Base-by-base conservation (phyloP, 1,140 invertebrate genomes). In the Temnothorax nylanderi region DNA sequence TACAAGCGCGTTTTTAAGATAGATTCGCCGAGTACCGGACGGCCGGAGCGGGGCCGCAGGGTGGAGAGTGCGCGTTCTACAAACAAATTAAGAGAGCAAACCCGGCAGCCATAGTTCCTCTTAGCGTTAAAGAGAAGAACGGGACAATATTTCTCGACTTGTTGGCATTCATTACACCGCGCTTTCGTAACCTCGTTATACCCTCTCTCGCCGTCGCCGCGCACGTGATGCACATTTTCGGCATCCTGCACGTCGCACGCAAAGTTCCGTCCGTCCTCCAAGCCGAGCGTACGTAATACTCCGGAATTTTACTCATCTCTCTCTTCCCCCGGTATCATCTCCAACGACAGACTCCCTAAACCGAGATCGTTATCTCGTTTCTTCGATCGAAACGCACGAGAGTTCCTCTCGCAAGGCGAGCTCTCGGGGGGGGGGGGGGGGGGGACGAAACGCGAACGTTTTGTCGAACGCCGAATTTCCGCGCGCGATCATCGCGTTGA, bases 141-240 rank as follows among this genome's bases (percentile, higher is more conserved):
- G 60, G 77, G 77, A 85, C 67, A 34, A 90, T 77, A 90, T 90
- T 88, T 78, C 76, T 65, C 56, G 58, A 64, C 80, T 88, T 76
- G 76, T 87, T 86, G 67, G 76, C 71, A 60, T 91, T 91, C 84
- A 89, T 91, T 91, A 87, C 69, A 41, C 56, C 56, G 49, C 81
- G 75, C 75, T 75, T 84, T 76, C 71, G 78, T 76, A 89, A 77
- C 87, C 74, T 90, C 80, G 67, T 89, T 87, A 54, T 71, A 91
- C 67, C 44, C 60, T 60, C 60, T 32, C 60, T 56, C 49, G 26
- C 41, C 13, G 18, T 54, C 37, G 16, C 11, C 8, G 54, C 69
- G 65, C 65, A 47, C 80, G 67, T 72, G 54, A 47, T 54, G 26
- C 44, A 65, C 60, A 64, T 64, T 58, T 47, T 47, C 44, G 18